Percentiles rank a stretch among this genome's conserved stretches.
These are phyloP conservation scores for Acromyrmex heyeri DNA, from an alignment of 1,140 invertebrate species.

Conservation along the genomic window DNA sequence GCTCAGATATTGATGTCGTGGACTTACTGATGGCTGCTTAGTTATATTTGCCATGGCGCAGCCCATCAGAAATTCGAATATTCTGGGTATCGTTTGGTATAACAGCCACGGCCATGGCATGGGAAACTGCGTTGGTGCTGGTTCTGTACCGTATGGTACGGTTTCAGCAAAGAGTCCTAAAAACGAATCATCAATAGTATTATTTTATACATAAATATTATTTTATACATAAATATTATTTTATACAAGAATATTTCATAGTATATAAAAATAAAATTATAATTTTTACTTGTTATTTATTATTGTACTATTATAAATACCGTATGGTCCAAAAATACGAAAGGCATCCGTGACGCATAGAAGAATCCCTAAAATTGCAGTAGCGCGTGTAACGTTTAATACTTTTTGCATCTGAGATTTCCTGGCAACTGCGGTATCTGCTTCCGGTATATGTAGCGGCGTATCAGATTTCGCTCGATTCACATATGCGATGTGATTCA, in stretches of 20 bases:
- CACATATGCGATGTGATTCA: conserved; percentile 89
- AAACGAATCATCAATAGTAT: conserved; percentile 35
- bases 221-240: background rate
- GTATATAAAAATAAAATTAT: background rate
- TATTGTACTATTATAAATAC: conserved; percentile 71
- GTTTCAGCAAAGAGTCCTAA: conserved; percentile 80
- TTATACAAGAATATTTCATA: conserved; percentile 8
- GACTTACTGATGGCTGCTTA: conserved; percentile 88
- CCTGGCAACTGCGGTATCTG: conserved; percentile 82
- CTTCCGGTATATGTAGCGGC: conserved; percentile 82
- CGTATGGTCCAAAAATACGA: conserved; percentile 87
- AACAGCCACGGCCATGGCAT: conserved; percentile 87
- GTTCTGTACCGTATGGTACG: conserved; percentile 74
- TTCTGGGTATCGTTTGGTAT: conserved; percentile 87
- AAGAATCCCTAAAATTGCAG: conserved; percentile 87
- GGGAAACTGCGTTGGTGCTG: conserved; percentile 72
- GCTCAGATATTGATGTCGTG: conserved; percentile 85
- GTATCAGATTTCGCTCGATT: conserved; percentile 86
- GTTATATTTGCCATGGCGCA: conserved; percentile 89
- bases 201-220: background rate
- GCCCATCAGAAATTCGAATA: conserved; percentile 87
- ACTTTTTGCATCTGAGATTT: conserved; percentile 86
- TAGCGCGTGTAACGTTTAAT: conserved; percentile 86
- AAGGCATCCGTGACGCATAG: conserved; percentile 86
- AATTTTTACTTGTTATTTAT: background rate